Evolutionary conservation across 2,888 invertebrate species (phyloP).

Genomic region (Elysia crispata): DNA sequence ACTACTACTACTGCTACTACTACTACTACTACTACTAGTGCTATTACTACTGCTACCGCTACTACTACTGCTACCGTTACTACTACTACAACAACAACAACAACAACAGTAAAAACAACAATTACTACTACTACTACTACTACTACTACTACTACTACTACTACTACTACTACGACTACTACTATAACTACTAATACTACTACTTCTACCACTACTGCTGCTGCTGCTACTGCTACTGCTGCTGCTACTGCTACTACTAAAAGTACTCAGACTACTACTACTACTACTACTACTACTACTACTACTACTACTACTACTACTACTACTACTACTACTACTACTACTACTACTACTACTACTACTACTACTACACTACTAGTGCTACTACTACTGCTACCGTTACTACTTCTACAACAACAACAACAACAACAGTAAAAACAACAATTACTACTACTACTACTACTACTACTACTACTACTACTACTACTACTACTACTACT

Average conservation of each 20-base stretch:
- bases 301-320: slow-evolving; percentile 35
- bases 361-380: no score
- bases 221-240: no score
- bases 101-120: background rate
- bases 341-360: slow-evolving; percentile 18
- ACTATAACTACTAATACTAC: no score
- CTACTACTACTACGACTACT: no score
- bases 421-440: background rate
- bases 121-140: slow-evolving; percentile 34
- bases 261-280: no score
- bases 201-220: no score
- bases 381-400: background rate
- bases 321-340: slow-evolving; percentile 34
- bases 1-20: slow-evolving; percentile 21
- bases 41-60: background rate
- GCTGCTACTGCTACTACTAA: no score
- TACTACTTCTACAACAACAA: background rate
- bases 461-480: background rate
- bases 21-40: no score
- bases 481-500: slow-evolving; percentile 25
- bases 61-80: slow-evolving; percentile 15
- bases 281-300: slow-evolving; percentile 33
- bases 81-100: slow-evolving; percentile 22
- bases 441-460: slow-evolving; percentile 9
- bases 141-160: slow-evolving; percentile 28